phyloP scores from a whole-genome alignment of 2,888 invertebrate species.

The Sphaerophoria rueppellii region DNA sequence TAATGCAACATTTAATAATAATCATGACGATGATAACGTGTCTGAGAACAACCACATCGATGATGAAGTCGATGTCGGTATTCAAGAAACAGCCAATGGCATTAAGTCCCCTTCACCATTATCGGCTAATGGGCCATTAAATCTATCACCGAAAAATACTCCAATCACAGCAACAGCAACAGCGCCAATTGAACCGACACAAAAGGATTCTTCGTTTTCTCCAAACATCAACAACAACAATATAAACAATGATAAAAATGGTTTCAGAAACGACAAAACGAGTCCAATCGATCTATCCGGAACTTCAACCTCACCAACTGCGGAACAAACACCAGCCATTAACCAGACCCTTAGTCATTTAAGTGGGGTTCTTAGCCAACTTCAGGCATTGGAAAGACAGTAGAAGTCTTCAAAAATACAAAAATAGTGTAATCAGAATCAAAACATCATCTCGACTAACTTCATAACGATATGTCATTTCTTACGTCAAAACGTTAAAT shows the following conservation, averaged over 20 bases:
- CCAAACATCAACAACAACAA: conserved; percentile 52
- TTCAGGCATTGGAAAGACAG: conserved; percentile 59
- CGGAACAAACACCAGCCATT: conserved; percentile 48
- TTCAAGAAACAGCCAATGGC: conserved; percentile 42
- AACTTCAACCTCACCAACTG: conserved; percentile 36
- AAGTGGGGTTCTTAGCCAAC: conserved; percentile 65
- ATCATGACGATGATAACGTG: conserved; percentile 44
- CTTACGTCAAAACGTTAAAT: too few relatives aligned
- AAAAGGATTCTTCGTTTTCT: not conserved
- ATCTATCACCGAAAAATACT: conserved; percentile 25
- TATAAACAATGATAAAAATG: conserved; percentile 66
- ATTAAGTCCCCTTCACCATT: conserved; percentile 30
- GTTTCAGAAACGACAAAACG: conserved; percentile 49
- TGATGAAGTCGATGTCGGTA: conserved; percentile 10
- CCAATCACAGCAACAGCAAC: not conserved
- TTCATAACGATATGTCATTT: too few relatives aligned
- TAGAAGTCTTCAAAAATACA: conserved; percentile 14
- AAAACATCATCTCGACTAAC: not conserved
- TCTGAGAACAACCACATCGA: conserved; percentile 29
- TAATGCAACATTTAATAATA: conserved; percentile 23
- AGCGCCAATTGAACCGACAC: not conserved
- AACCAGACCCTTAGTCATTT: conserved; percentile 62
- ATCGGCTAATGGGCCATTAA: conserved; percentile 13
- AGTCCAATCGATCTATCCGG: conserved; percentile 34
- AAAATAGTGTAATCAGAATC: not conserved